Percentiles rank a stretch among this genome's conserved stretches.
Conservation (phyloP, 2,113 vertebrate genomes). For the Hepsetus odoe region DNA sequence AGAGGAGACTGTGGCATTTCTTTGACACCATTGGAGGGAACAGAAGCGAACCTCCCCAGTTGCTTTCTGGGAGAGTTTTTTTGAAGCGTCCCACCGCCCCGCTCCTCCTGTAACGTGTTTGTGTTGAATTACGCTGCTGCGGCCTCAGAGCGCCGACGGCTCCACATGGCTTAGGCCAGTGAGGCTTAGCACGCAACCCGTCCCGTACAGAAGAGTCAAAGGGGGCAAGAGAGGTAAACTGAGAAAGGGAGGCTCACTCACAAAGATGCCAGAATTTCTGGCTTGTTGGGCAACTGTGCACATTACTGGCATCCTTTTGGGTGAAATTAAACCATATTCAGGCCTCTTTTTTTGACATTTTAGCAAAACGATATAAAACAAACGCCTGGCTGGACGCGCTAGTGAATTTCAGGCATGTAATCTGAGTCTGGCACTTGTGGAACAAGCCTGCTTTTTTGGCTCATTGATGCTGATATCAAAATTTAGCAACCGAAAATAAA, state of each 20-base stretch:
- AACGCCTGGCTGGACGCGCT: too few relatives aligned
- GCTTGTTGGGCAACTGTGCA: not conserved
- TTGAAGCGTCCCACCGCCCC: slow-evolving; percentile 22
- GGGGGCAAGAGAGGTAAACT: not conserved
- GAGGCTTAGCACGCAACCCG: slow-evolving; percentile 31
- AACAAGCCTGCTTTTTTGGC: too few relatives aligned
- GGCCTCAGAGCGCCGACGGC: slow-evolving; percentile 28
- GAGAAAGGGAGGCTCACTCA: not conserved
- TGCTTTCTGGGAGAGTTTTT: slow-evolving; percentile 28
- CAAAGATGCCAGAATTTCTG: not conserved
- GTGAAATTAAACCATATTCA: not conserved
- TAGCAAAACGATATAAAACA: too few relatives aligned
- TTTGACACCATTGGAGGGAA: not conserved
- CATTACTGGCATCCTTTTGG: not conserved
- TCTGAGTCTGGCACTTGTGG: too few relatives aligned
- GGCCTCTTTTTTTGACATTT: not conserved
- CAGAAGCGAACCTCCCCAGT: not conserved
- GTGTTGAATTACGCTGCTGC: slow-evolving; percentile 40
- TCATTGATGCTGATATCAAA: too few relatives aligned
- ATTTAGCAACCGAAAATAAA: too few relatives aligned
- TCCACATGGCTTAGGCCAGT: slow-evolving; percentile 44
- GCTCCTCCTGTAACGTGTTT: slow-evolving; percentile 26
- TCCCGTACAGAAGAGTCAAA: not conserved
- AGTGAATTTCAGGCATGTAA: too few relatives aligned
- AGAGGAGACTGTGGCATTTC: slow-evolving; percentile 29